Evolutionary conservation across 1,140 invertebrate genomes (phyloP).

Genomic region (Andrena cerasifolii): DNA sequence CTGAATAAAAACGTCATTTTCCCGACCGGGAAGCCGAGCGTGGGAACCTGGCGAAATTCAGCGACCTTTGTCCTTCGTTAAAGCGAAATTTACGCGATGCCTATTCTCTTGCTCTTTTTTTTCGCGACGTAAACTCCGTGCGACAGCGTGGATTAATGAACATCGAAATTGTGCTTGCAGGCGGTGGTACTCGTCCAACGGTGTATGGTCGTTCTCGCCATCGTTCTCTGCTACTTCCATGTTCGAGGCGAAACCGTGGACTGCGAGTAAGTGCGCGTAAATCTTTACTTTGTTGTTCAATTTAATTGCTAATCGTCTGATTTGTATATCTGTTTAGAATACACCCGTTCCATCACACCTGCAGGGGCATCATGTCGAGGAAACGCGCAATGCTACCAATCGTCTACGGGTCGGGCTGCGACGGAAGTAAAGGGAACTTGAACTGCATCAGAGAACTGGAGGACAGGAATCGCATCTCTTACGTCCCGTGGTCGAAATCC

Average conservation of each 20-base stretch:
- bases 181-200: constrained; percentile 64
- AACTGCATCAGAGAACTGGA: constrained; percentile 46
- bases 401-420: constrained; percentile 26
- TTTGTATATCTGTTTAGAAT: constrained; percentile 31
- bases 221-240: constrained; percentile 68
- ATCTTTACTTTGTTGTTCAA: neutral
- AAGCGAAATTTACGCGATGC: neutral
- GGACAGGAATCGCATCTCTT: constrained; percentile 19
- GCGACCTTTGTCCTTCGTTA: constrained; percentile 4
- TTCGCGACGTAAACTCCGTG: neutral
- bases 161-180: constrained; percentile 44
- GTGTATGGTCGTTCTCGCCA: constrained; percentile 68
- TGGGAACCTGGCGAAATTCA: neutral
- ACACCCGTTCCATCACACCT: constrained; percentile 64
- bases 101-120: neutral
- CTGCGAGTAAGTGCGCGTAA: constrained; percentile 71
- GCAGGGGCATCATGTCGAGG: constrained; percentile 69
- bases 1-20: neutral
- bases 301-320: neutral
- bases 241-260: constrained; percentile 51
- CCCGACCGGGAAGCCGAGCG: too few relatives aligned
- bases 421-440: constrained; percentile 53
- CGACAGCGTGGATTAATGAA: neutral
- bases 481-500: constrained; percentile 55
- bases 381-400: constrained; percentile 63